Conservation (phyloP, 2,113 vertebrate species). For the Eira barbara region DNA sequence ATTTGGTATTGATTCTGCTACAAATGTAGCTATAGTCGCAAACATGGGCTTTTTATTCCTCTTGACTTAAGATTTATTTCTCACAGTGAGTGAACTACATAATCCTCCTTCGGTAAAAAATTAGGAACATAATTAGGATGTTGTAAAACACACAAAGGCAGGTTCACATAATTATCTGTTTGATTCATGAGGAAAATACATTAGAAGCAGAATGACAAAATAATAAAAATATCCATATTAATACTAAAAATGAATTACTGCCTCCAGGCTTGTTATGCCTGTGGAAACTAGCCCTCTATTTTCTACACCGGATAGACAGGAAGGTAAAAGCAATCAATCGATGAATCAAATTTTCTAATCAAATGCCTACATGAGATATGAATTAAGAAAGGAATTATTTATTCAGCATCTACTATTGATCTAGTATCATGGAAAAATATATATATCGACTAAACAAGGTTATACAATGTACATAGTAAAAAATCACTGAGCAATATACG, state of each 20-base stretch:
- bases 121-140: background rate
- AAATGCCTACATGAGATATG: background rate
- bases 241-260: conserved; percentile 6
- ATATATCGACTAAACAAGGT: background rate
- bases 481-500: background rate
- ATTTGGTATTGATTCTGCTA: conserved; percentile 48
- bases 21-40: conserved; percentile 29
- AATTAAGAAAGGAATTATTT: conserved; percentile 5
- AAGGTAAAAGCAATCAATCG: background rate
- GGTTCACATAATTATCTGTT: background rate
- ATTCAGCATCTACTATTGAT: background rate
- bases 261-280: background rate
- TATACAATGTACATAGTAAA: background rate
- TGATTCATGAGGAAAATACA: background rate
- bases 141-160: background rate
- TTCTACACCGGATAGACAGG: background rate
- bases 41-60: background rate
- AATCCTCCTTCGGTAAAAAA: background rate
- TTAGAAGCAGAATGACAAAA: conserved; percentile 29
- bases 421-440: background rate
- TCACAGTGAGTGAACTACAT: background rate
- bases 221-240: background rate
- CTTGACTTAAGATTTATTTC: background rate
- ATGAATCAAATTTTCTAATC: background rate
- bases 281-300: background rate